phyloP scores from a whole-genome alignment of 2,888 invertebrate species.

The Thereva nobilitata region DNA sequence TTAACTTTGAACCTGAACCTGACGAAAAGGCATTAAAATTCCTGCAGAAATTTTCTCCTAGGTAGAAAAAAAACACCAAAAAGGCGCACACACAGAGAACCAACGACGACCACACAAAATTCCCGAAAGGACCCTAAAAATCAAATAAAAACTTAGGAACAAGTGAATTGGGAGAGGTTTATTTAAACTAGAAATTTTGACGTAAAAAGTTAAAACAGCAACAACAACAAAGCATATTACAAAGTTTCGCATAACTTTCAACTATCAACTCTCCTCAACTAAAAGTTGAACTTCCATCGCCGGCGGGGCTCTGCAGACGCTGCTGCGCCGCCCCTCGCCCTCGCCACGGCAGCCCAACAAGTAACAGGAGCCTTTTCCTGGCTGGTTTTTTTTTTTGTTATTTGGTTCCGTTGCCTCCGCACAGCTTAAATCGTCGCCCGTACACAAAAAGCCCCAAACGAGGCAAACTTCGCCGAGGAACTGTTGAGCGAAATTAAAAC shows the following conservation, averaged over 20 bases:
- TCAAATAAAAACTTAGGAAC: conserved; percentile 26
- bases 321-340: neutral
- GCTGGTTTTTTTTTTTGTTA: too few relatives aligned
- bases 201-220: conserved; percentile 36
- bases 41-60: neutral
- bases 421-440: neutral
- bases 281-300: conserved; percentile 30
- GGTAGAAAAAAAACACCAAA: neutral
- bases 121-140: neutral
- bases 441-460: conserved; percentile 16
- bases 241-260: conserved; percentile 38
- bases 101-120: conserved; percentile 9
- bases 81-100: neutral
- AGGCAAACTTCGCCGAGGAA: conserved; percentile 27
- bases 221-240: conserved; percentile 35
- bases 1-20: too few relatives aligned
- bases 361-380: too few relatives aligned
- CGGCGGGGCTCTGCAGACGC: neutral
- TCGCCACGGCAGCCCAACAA: neutral
- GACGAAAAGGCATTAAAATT: too few relatives aligned
- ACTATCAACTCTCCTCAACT: conserved; percentile 31
- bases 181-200: conserved; percentile 34
- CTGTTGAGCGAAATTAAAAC: conserved; percentile 36
- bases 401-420: neutral
- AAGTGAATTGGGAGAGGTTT: conserved; percentile 31